phyloP scores from a whole-genome alignment of 2,888 invertebrate genomes.

The Biston stratarius region DNA sequence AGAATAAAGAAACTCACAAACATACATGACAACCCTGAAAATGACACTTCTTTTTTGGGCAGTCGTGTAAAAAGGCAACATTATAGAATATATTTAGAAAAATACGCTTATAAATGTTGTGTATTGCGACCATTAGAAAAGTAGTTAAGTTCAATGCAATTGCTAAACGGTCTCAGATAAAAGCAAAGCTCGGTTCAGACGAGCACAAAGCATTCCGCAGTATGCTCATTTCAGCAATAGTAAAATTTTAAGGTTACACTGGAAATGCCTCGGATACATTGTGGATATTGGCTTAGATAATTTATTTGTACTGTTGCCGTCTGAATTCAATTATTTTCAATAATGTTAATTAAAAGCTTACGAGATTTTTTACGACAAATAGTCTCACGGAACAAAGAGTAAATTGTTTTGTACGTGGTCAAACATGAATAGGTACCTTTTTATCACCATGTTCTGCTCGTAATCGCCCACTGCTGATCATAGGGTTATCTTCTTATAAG shows the following conservation, averaged over 20 bases:
- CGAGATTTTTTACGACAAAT: neutral
- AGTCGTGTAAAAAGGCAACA: too few species aligned
- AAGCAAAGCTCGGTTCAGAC: constrained; percentile 46
- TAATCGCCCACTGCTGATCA: too few species aligned
- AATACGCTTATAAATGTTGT: too few species aligned
- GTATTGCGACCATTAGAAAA: constrained; percentile 1
- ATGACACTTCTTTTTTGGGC: too few species aligned
- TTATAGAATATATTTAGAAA: too few species aligned
- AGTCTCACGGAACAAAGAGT: too few species aligned
- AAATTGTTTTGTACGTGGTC: too few species aligned
- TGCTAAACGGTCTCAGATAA: constrained; percentile 35
- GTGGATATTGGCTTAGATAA: constrained; percentile 29
- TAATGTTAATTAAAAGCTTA: neutral
- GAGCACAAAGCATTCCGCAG: constrained; percentile 38
- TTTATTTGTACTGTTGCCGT: constrained; percentile 5
- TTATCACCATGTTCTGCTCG: too few species aligned
- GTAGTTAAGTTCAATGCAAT: constrained; percentile 7
- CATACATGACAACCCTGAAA: too few species aligned
- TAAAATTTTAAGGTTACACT: constrained; percentile 51
- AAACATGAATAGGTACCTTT: too few species aligned
- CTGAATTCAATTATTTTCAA: neutral
- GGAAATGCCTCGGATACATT: constrained; percentile 27
- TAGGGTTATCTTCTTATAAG: too few species aligned
- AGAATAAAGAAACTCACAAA: too few species aligned
- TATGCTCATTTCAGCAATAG: constrained; percentile 38